Evolutionary conservation across 35 echinoderm and acorn worm genomes (phyloP), one percentile per base, ranked within the genome.

Genomic region (Strongylocentrotus purpuratus): DNA sequence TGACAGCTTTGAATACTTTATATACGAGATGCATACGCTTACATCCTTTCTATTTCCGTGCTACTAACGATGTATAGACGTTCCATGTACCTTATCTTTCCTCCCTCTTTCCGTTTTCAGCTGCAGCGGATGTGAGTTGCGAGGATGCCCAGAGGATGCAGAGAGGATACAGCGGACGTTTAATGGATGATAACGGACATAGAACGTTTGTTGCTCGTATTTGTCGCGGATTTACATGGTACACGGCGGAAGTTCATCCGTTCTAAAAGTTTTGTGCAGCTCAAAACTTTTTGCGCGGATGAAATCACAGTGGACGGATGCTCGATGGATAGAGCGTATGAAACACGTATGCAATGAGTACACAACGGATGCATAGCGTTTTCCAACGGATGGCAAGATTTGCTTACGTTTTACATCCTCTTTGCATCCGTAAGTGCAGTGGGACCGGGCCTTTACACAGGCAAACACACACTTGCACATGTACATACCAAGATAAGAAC

Each of bases 301-400:
- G 33, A 88, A 88, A 33, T 88, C 87, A 88, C 87, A 33, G 45
- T 33, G 87, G 87, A 88, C 87, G 87, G 87, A 88, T 88, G 87
- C 87, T 88, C 87, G 87, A 88, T 88, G 87, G 87, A 88, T 88
- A 88, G 87, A 88, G 87, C 87, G 31, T 88, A 88, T 88, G 87
- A 33, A 88, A 41, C 87, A 88, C 87, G 87, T 88, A 88, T 88
- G 87, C 32, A 46, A 88, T 88, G 87, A 88, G 33, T 88, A 88
- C 87, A 88, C 87, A 88, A 46, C 87, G 87, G 87, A 88, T 88
- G 87, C 87, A 46, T 88, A 33, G 87, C 87, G 87, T 88, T 88
- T 88, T 88, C 87, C 87, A 88, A 9, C 32, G 87, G 32, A 88
- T 88, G 87, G 87, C 31, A 41, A 88, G 87, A 88, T 33, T 46